Percentiles rank a stretch among this genome's conserved stretches.
Evolutionary conservation across 1,140 invertebrate genomes (phyloP).

Genomic region (Aphidius ervi): DNA sequence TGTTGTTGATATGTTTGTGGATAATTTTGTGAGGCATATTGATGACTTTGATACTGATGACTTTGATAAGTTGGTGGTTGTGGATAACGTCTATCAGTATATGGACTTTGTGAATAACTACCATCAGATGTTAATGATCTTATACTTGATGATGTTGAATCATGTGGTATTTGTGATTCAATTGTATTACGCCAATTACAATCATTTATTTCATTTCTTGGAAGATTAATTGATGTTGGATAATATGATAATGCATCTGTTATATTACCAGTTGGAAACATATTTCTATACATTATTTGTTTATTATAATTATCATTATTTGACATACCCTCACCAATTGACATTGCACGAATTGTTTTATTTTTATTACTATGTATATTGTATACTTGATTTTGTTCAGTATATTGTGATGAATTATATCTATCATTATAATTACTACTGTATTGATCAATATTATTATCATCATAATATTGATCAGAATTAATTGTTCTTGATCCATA

Average conservation of each 20-base stretch:
- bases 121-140: slow-evolving; percentile 57
- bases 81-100: slow-evolving; percentile 55
- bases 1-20: slow-evolving; percentile 45
- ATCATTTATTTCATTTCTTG: slow-evolving; percentile 57
- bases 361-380: slow-evolving; percentile 43
- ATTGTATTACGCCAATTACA: slow-evolving; percentile 57
- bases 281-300: slow-evolving; percentile 59
- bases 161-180: slow-evolving; percentile 56
- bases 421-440: slow-evolving; percentile 50
- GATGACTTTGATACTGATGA: slow-evolving; percentile 39
- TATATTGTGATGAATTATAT: slow-evolving; percentile 38
- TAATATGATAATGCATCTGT: slow-evolving; percentile 74
- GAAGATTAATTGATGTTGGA: slow-evolving; percentile 63
- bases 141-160: slow-evolving; percentile 58
- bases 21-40: slow-evolving; percentile 44
- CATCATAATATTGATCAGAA: slow-evolving; percentile 53
- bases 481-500: slow-evolving; percentile 56
- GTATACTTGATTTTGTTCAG: slow-evolving; percentile 40
- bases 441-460: slow-evolving; percentile 66
- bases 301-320: slow-evolving; percentile 65
- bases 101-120: slow-evolving; percentile 59
- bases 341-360: slow-evolving; percentile 52
- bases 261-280: slow-evolving; percentile 68
- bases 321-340: slow-evolving; percentile 53
- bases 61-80: slow-evolving; percentile 45